A percentile compares a stretch with the other conserved stretches of the same genome.
Evolutionary conservation across 2,797 vertebrate genomes (phyloP).

Genomic region (Xiphophorus birchmanni): DNA sequence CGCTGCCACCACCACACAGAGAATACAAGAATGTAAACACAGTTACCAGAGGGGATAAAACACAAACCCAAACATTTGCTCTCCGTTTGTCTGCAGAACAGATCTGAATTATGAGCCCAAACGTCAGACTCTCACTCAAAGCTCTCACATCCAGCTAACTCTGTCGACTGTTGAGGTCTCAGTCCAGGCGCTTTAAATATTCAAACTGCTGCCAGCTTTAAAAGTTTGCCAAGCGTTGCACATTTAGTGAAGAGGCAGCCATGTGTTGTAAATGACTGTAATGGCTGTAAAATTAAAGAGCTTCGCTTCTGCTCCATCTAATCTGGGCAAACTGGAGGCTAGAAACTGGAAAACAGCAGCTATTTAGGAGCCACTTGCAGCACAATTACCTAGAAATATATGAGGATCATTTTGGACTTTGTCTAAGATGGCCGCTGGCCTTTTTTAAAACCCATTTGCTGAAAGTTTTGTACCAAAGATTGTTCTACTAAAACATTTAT

Average conservation of each 20-base stretch:
- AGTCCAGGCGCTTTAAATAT: background rate
- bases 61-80: background rate
- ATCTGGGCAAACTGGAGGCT: background rate
- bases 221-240: background rate
- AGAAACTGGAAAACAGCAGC: background rate
- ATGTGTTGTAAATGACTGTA: background rate
- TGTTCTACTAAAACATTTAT: background rate
- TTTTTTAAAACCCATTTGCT: background rate
- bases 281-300: background rate
- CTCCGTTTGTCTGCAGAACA: background rate
- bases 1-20: background rate
- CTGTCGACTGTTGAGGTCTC: background rate
- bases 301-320: background rate
- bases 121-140: background rate
- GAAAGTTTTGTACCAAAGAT: background rate
- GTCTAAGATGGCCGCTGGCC: background rate
- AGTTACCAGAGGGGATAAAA: background rate
- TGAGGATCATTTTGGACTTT: background rate
- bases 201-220: slow-evolving; percentile 1
- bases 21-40: background rate
- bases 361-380: background rate
- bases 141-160: background rate
- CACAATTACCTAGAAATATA: background rate
- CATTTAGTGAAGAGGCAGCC: background rate
- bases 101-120: background rate